Conservation (phyloP, 2,113 vertebrate species). For the Cryptotis parvus region DNA sequence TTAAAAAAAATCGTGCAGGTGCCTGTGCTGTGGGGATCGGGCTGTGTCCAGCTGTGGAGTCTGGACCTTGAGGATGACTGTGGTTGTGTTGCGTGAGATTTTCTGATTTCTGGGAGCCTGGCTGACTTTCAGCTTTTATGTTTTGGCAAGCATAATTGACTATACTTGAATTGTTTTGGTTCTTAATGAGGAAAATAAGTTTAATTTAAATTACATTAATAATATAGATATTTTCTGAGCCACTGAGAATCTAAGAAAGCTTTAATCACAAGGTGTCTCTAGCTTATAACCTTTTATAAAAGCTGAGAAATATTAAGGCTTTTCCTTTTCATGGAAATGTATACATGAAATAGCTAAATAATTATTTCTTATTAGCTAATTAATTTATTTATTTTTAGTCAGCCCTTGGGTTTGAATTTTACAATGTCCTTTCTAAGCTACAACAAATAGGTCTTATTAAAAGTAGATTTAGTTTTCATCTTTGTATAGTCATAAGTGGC, state of each 20-base stretch:
- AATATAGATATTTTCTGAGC: conserved; percentile 48
- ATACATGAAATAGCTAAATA: conserved; percentile 24
- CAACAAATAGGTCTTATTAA: conserved; percentile 5
- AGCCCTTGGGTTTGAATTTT: conserved; percentile 31
- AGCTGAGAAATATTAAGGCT: background rate
- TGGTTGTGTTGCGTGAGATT: too few relatives aligned
- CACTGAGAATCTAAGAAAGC: background rate
- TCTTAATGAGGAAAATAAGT: conserved; percentile 37
- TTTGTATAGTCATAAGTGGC: background rate
- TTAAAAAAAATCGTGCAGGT: too few relatives aligned
- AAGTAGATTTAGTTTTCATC: conserved; percentile 26
- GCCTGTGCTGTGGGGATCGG: too few relatives aligned
- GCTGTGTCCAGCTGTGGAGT: too few relatives aligned
- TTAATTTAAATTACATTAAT: conserved; percentile 45
- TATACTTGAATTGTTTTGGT: conserved; percentile 17
- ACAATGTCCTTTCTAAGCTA: conserved; percentile 23
- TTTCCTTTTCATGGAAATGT: background rate
- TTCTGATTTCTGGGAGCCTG: too few relatives aligned
- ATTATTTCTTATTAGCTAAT: conserved; percentile 10
- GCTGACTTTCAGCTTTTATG: conserved; percentile 47
- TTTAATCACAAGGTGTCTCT: background rate
- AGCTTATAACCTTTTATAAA: conserved; percentile 51
- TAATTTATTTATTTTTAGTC: conserved; percentile 13
- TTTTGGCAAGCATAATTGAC: conserved; percentile 34
- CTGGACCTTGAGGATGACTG: too few relatives aligned